Percentiles rank a stretch among this genome's conserved stretches.
Evolutionary conservation across 2,888 invertebrate genomes (phyloP).

Genomic region (Apamea sordens): DNA sequence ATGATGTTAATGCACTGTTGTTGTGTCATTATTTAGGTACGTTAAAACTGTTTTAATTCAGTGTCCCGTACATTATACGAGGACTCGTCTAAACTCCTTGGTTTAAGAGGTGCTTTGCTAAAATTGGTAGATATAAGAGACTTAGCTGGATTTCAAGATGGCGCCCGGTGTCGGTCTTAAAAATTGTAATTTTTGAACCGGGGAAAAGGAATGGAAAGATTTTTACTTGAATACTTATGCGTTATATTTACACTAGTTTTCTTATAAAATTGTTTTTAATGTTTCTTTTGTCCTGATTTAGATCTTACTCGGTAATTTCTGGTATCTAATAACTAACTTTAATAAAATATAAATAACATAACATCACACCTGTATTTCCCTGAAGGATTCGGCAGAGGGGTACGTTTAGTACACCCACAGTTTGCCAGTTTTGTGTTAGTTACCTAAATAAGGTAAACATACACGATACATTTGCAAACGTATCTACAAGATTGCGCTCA

Average conservation of each 20-base stretch:
- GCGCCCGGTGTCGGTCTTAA: constrained; percentile 38
- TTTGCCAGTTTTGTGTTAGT: not conserved
- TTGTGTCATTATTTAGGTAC: constrained; percentile 2
- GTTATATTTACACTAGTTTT: not conserved
- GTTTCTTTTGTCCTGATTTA: not conserved
- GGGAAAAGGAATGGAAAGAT: constrained; percentile 14
- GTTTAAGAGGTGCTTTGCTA: constrained; percentile 42
- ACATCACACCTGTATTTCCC: not conserved
- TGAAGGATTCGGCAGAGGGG: not conserved
- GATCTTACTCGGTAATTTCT: too few species aligned
- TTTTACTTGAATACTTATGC: not conserved
- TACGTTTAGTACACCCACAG: not conserved
- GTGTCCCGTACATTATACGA: not conserved
- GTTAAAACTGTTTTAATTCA: constrained; percentile 4
- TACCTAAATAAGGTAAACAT: not conserved
- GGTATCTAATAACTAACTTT: not conserved
- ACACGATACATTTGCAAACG: not conserved
- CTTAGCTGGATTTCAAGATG: constrained; percentile 49
- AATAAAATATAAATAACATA: not conserved
- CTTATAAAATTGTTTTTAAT: not conserved
- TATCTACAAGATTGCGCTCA: not conserved
- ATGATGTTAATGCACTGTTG: not conserved
- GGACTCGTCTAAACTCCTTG: constrained; percentile 25
- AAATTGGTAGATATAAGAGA: constrained; percentile 58
- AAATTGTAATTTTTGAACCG: constrained; percentile 59